These are phyloP conservation scores for Erpetoichthys calabaricus DNA, from an alignment of 2,797 vertebrate species.

Conservation along the genomic window DNA sequence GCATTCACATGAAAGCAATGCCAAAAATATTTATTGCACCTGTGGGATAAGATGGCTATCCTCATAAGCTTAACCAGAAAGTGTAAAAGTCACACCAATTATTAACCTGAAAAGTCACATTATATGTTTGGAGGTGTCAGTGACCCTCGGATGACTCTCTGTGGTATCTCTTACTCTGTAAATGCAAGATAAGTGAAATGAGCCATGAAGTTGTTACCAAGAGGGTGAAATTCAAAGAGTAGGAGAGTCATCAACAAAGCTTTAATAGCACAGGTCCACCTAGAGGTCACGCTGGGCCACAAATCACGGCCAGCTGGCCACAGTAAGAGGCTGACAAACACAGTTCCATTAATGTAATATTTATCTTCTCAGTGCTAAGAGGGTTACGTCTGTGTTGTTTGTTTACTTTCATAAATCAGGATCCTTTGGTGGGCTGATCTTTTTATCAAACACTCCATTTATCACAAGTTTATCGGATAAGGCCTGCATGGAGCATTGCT, in stretches of 20 bases:
- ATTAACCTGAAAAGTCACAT: too few relatives aligned
- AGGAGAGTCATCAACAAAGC: neutral
- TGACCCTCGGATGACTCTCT: neutral
- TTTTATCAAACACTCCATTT: too few relatives aligned
- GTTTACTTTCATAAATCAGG: neutral
- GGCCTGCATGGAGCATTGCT: too few relatives aligned
- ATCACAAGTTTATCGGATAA: too few relatives aligned
- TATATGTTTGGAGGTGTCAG: neutral
- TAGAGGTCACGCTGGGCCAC: neutral
- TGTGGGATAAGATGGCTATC: too few relatives aligned
- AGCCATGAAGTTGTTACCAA: neutral
- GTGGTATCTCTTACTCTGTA: conserved; percentile 6
- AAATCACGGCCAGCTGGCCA: conserved; percentile 4
- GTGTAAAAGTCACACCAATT: too few relatives aligned
- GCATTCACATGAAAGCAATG: too few relatives aligned
- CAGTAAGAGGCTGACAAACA: too few relatives aligned
- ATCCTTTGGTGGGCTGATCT: too few relatives aligned
- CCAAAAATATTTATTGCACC: too few relatives aligned
- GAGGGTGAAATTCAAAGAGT: neutral
- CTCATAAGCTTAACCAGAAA: too few relatives aligned
- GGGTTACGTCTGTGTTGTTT: neutral
- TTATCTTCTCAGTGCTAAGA: neutral
- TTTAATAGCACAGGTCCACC: neutral
- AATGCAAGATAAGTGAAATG: conserved; percentile 4
- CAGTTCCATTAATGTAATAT: neutral